phyloP scores from a whole-genome alignment of 2,888 invertebrate species.

The Adela reaumurella region DNA sequence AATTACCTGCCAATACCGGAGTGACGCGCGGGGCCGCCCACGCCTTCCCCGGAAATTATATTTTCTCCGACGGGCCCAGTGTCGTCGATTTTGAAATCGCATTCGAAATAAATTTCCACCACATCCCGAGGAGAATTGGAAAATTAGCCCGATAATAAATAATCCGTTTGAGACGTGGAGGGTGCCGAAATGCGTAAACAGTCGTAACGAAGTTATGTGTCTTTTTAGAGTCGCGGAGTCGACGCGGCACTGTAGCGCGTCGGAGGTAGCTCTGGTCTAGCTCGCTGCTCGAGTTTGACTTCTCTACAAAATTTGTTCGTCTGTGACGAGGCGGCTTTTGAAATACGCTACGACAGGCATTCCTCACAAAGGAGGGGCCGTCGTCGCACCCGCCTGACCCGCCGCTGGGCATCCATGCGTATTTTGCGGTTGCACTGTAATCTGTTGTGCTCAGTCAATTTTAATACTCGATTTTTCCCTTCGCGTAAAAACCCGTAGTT shows the following conservation, averaged over 20 bases:
- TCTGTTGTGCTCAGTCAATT: no score
- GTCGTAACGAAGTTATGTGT: background rate
- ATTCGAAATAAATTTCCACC: constrained; percentile 49
- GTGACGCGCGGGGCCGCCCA: background rate
- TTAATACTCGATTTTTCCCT: no score
- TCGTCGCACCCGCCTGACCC: no score
- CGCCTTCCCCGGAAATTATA: constrained; percentile 25
- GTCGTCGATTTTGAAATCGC: constrained; percentile 43
- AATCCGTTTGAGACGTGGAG: background rate
- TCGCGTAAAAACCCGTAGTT: no score
- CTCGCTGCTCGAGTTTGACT: background rate
- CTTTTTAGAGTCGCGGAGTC: background rate
- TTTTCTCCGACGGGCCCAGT: constrained; percentile 25
- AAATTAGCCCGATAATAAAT: background rate
- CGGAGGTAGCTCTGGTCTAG: background rate
- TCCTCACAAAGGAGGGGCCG: background rate
- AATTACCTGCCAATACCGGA: background rate
- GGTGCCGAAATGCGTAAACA: background rate
- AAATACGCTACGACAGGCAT: background rate
- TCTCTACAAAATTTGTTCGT: background rate
- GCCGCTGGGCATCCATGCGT: no score
- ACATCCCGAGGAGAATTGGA: constrained; percentile 2
- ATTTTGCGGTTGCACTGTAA: no score
- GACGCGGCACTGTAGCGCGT: no score
- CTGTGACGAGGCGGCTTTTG: background rate